Base-by-base conservation (phyloP, 2,888 invertebrate genomes). In the Macroteleia sp. region DNA sequence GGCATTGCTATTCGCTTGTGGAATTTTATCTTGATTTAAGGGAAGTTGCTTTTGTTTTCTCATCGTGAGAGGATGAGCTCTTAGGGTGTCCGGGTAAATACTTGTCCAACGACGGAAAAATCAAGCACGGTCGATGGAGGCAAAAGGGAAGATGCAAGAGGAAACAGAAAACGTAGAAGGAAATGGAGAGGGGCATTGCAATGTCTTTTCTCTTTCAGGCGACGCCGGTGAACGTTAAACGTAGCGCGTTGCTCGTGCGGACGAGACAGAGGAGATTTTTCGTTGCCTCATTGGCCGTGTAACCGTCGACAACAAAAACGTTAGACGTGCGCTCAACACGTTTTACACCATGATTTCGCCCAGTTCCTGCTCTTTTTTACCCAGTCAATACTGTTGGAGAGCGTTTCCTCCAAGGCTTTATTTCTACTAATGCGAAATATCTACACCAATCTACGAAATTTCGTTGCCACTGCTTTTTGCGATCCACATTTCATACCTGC, bases 281-380 rank as follows among this genome's bases (percentile, higher is more conserved):
- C 83, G 85, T 83, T 85, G 85, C 81, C 84, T 85, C 83, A 83
- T 86, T 85, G 84, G 79, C 80, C 79, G 75, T 80, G 67, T 82
- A 84, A 84, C 80, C 77, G 75, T 67, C 78, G 61, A 64, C 75
- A 77, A 84, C 79, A 82, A 84, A 82, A 79, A 82, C 81, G 67
- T n/a, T 82, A 81, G 71, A 79, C 70, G 67, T 71, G 74, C 73
- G 79, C 81, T 67, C 73, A 76, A 77, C 75, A 52, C 66, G 74
- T 66, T 74, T 66, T 59, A 57, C 64, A 48, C 59, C 56, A 59
- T 22, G 61, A 73, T 73, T 66, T 75, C 76, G 74, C 71, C 28
- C 62, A 14, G 20, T 64, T 56, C 25, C 59, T 64, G 41, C 42
- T 71, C 64, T 50, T 74, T 66, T 52, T 66, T 56, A 61, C 46